Conservation (phyloP, 2,888 invertebrate species). For the Lymantria dispar region DNA sequence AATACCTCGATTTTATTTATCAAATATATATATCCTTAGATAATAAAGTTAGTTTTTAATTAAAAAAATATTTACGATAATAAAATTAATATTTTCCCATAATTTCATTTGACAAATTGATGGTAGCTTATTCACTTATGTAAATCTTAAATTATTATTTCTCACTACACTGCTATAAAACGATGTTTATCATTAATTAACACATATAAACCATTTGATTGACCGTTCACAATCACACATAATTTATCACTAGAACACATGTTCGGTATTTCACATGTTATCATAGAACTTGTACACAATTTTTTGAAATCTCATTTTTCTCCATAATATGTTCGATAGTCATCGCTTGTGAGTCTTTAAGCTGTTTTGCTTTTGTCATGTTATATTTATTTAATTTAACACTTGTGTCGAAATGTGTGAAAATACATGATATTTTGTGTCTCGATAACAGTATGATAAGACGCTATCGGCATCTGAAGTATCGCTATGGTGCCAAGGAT, state of each 20-base stretch:
- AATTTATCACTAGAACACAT: slow-evolving; percentile 6
- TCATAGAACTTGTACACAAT: neutral
- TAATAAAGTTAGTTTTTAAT: too few species aligned
- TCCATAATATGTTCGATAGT: neutral
- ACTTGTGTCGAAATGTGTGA: neutral
- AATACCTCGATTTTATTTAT: too few species aligned
- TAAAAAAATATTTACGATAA: too few species aligned
- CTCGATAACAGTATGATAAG: slow-evolving; percentile 25
- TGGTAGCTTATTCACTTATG: slow-evolving; percentile 1
- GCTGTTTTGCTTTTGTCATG: neutral
- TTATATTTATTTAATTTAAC: neutral
- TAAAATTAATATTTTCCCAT: too few species aligned
- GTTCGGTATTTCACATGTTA: neutral
- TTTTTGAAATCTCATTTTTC: neutral
- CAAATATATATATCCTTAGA: too few species aligned
- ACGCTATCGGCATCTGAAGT: slow-evolving; percentile 19
- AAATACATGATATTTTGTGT: slow-evolving; percentile 1
- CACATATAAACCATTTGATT: neutral
- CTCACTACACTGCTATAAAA: neutral
- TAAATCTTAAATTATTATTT: neutral
- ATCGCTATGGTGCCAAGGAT: slow-evolving; percentile 28
- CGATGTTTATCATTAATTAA: neutral
- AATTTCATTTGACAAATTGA: neutral
- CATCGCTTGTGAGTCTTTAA: neutral
- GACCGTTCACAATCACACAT: neutral